phyloP scores from a whole-genome alignment of 2,888 invertebrate species.

The Oxytorus armatus region DNA sequence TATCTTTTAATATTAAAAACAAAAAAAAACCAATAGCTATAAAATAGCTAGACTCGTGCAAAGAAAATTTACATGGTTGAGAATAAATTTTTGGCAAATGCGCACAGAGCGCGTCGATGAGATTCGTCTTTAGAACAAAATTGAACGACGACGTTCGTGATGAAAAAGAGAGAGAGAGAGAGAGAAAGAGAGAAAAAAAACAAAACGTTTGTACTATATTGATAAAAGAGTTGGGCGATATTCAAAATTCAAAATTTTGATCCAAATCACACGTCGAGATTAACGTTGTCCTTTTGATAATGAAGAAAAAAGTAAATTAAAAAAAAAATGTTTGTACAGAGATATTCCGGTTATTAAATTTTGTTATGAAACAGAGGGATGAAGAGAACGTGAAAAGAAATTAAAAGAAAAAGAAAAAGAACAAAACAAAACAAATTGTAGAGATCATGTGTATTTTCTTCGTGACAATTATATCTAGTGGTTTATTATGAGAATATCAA shows the following conservation, averaged over 20 bases:
- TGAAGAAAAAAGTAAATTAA: slow-evolving; percentile 70
- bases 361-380: slow-evolving; percentile 79
- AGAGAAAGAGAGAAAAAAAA: slow-evolving; percentile 52
- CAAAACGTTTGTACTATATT: slow-evolving; percentile 62
- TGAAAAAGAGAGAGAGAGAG: slow-evolving; percentile 69
- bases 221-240: slow-evolving; percentile 68
- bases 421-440: slow-evolving; percentile 68
- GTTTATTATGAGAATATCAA: slow-evolving; percentile 80
- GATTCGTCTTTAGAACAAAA: slow-evolving; percentile 76
- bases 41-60: slow-evolving; percentile 81
- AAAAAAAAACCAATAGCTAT: slow-evolving; percentile 76
- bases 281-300: slow-evolving; percentile 82
- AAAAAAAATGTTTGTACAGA: slow-evolving; percentile 83
- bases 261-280: slow-evolving; percentile 71
- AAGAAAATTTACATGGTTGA: slow-evolving; percentile 82
- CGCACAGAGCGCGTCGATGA: slow-evolving; percentile 67
- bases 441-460: slow-evolving; percentile 84
- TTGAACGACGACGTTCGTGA: slow-evolving; percentile 75
- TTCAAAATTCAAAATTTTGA: slow-evolving; percentile 84
- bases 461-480: slow-evolving; percentile 80
- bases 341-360: slow-evolving; percentile 84
- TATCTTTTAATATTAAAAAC: slow-evolving; percentile 70
- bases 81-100: slow-evolving; percentile 68
- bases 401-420: slow-evolving; percentile 61
- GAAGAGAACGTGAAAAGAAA: slow-evolving; percentile 67